These are phyloP conservation scores for Stictonetta naevosa DNA, from an alignment of 2,113 vertebrate genomes.

Conservation along the genomic window DNA sequence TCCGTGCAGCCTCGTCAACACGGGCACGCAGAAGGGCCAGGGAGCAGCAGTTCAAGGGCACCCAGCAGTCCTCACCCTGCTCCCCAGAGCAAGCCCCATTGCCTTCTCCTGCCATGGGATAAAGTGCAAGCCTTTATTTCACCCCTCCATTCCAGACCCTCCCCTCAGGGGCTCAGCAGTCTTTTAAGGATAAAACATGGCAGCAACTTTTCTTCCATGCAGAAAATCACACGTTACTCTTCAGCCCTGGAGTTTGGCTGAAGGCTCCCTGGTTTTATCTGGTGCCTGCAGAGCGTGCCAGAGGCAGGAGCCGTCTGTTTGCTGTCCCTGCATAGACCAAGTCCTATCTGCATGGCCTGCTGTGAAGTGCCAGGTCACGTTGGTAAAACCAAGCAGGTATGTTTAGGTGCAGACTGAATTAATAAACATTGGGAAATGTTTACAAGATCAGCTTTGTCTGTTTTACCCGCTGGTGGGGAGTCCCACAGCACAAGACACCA, in stretches of 20 bases:
- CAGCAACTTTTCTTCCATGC: rapidly evolving
- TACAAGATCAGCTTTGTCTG: not conserved
- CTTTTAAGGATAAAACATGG: not conserved
- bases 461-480: not conserved
- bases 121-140: not conserved
- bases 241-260: rapidly evolving
- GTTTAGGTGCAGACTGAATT: not conserved
- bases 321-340: rapidly evolving
- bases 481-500: not conserved
- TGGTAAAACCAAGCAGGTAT: not conserved
- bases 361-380: not conserved
- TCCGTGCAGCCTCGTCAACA: not conserved
- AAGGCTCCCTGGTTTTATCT: rapidly evolving
- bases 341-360: rapidly evolving
- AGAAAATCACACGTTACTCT: not conserved
- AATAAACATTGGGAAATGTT: not conserved
- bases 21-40: no score
- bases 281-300: rapidly evolving
- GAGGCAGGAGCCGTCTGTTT: rapidly evolving
- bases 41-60: not conserved
- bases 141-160: not conserved
- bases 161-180: rapidly evolving
- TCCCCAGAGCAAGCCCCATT: rapidly evolving
- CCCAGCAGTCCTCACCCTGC: not conserved
- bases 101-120: rapidly evolving